phyloP scores from a whole-genome alignment of 53 echinoderm and acorn worm species.

The Paracentrotus lividus region DNA sequence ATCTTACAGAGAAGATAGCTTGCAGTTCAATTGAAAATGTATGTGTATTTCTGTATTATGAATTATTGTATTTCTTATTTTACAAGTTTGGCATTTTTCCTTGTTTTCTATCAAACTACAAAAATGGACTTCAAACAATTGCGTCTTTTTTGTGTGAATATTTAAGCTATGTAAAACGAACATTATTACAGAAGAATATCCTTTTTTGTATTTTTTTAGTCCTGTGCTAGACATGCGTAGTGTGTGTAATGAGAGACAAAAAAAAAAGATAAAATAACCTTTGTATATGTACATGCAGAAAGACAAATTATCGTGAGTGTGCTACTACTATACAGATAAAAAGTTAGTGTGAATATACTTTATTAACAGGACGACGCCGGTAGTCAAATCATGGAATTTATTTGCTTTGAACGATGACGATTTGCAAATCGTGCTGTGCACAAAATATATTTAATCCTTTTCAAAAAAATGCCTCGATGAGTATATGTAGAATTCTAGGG shows the following conservation, averaged over 20 bases:
- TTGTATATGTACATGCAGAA: conserved; percentile 52
- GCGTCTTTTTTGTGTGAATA: conserved; percentile 57
- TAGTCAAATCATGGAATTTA: conserved; percentile 63
- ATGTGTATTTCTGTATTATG: conserved; percentile 28
- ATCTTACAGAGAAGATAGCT: conserved; percentile 25
- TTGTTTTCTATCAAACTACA: conserved; percentile 55
- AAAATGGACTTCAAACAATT: conserved; percentile 7
- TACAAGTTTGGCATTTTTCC: conserved; percentile 36
- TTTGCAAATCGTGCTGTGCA: conserved; percentile 68
- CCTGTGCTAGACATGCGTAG: conserved; percentile 64
- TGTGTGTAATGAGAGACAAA: conserved; percentile 39
- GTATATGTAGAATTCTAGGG: not conserved
- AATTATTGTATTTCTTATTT: conserved; percentile 29
- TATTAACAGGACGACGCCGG: conserved; percentile 65
- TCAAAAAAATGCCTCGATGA: conserved; percentile 20
- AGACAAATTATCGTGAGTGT: conserved; percentile 46
- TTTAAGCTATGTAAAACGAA: conserved; percentile 18
- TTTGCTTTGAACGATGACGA: conserved; percentile 63
- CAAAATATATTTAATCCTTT: conserved; percentile 42
- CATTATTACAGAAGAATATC: conserved; percentile 46
- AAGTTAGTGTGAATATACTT: conserved; percentile 15
- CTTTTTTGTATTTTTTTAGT: conserved; percentile 64
- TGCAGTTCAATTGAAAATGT: conserved; percentile 5
- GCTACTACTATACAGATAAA: conserved; percentile 48
- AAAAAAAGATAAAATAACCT: conserved; percentile 39